These are phyloP conservation scores for Drosophila fulvimacula DNA, from an alignment of 2,888 invertebrate genomes.

Conservation along the genomic window DNA sequence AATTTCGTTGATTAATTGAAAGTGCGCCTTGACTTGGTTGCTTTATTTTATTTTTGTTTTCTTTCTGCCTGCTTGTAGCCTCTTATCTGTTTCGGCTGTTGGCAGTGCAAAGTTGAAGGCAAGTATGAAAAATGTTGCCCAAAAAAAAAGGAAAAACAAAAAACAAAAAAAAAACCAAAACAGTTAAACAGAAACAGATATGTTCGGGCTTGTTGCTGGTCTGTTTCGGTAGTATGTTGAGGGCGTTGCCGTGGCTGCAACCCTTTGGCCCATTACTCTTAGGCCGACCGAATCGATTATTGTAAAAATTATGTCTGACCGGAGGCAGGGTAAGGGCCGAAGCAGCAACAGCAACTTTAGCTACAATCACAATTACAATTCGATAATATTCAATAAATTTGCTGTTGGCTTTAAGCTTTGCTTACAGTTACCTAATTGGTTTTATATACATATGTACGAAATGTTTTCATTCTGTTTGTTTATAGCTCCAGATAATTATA, in stretches of 20 bases:
- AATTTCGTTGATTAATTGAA: constrained; percentile 80
- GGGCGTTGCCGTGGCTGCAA: constrained; percentile 69
- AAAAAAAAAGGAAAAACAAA: background rate
- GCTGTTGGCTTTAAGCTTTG: constrained; percentile 24
- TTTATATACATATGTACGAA: constrained; percentile 18
- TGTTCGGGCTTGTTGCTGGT: constrained; percentile 17
- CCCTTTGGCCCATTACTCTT: constrained; percentile 71
- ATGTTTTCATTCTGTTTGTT: constrained; percentile 10
- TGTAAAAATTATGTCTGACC: constrained; percentile 58
- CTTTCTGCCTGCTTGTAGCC: background rate
- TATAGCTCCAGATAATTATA: constrained; percentile 2
- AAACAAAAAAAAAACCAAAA: background rate
- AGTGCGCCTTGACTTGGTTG: constrained; percentile 59
- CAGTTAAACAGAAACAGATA: constrained; percentile 6
- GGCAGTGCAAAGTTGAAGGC: constrained; percentile 74
- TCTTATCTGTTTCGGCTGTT: constrained; percentile 28
- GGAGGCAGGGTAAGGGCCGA: constrained; percentile 42
- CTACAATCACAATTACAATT: constrained; percentile 53
- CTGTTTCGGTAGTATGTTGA: constrained; percentile 70
- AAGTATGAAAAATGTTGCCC: constrained; percentile 58
- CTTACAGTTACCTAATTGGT: constrained; percentile 35
- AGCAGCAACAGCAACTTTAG: constrained; percentile 27
- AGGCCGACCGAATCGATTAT: constrained; percentile 63
- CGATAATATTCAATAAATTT: constrained; percentile 43
- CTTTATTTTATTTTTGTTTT: constrained; percentile 7